Percentiles rank a stretch among this genome's conserved stretches.
phyloP scores from a whole-genome alignment of 2,888 invertebrate species.

The Tanytarsus gracilentus region DNA sequence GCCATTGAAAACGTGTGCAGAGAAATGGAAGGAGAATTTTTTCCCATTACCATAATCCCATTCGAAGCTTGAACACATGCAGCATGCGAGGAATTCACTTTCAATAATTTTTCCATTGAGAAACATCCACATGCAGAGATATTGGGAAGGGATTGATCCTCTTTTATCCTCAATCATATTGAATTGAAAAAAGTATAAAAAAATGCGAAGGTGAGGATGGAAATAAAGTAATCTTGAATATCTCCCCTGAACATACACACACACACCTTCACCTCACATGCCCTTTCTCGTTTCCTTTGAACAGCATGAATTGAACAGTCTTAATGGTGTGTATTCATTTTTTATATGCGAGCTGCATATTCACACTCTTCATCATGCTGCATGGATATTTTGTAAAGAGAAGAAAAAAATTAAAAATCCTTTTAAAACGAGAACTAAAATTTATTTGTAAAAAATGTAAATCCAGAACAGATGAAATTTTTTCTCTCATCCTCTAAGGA shows the following conservation, averaged over 20 bases:
- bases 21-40: background rate
- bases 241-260: background rate
- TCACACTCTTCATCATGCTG: background rate
- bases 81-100: slow-evolving; percentile 15
- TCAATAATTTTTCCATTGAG: slow-evolving; percentile 15
- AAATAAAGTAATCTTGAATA: slow-evolving; percentile 15
- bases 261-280: background rate
- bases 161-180: slow-evolving; percentile 13
- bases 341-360: background rate
- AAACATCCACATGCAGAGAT: background rate
- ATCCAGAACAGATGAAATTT: slow-evolving; percentile 5
- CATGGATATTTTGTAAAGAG: too few species aligned
- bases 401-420: background rate
- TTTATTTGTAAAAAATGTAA: slow-evolving; percentile 14
- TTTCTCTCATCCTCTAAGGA: background rate
- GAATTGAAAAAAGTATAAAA: slow-evolving; percentile 6
- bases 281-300: background rate
- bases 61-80: slow-evolving; percentile 9
- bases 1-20: background rate
- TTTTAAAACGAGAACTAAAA: slow-evolving; percentile 8
- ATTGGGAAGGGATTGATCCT: slow-evolving; percentile 15
- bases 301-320: slow-evolving; percentile 12
- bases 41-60: slow-evolving; percentile 15
- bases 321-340: slow-evolving; percentile 13
- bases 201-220: slow-evolving; percentile 6